Evolutionary conservation across 2,888 invertebrate genomes (phyloP).

Genomic region (Ophion ventricosus): DNA sequence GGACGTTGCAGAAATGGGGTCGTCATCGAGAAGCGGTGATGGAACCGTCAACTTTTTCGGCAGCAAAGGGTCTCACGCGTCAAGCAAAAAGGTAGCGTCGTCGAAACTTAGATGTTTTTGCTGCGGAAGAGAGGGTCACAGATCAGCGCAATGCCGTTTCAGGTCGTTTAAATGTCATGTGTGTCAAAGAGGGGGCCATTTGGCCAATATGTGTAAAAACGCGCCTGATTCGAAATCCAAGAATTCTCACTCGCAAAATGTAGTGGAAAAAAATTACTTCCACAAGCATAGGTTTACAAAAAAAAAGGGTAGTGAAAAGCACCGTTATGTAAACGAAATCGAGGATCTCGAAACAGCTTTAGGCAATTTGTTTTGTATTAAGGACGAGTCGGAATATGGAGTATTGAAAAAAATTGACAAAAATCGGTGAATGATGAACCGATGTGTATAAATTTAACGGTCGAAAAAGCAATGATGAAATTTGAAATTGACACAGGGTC

Average conservation of each 20-base stretch:
- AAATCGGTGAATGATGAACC: neutral
- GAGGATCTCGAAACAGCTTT: conserved; percentile 25
- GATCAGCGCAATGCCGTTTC: conserved; percentile 22
- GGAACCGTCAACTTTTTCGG: neutral
- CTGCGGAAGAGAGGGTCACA: conserved; percentile 44
- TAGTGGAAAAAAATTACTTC: neutral
- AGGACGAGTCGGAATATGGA: neutral
- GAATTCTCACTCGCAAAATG: neutral
- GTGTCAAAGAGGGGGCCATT: conserved; percentile 37
- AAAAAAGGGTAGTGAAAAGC: conserved; percentile 16
- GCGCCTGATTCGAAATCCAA: neutral
- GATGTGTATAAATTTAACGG: neutral
- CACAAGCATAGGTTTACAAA: neutral
- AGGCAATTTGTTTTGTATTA: conserved; percentile 28
- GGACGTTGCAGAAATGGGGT: conserved; percentile 7
- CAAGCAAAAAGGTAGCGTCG: neutral
- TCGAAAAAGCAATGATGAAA: neutral
- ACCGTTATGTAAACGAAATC: conserved; percentile 39
- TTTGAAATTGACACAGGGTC: conserved; percentile 39
- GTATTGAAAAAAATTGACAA: neutral
- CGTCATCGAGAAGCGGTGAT: neutral
- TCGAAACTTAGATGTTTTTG: conserved; percentile 12
- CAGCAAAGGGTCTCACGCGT: neutral
- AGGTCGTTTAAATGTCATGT: conserved; percentile 27
- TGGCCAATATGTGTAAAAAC: conserved; percentile 2